phyloP scores from a whole-genome alignment of 2,888 invertebrate species.

The Tuberolachnus salignus region DNA sequence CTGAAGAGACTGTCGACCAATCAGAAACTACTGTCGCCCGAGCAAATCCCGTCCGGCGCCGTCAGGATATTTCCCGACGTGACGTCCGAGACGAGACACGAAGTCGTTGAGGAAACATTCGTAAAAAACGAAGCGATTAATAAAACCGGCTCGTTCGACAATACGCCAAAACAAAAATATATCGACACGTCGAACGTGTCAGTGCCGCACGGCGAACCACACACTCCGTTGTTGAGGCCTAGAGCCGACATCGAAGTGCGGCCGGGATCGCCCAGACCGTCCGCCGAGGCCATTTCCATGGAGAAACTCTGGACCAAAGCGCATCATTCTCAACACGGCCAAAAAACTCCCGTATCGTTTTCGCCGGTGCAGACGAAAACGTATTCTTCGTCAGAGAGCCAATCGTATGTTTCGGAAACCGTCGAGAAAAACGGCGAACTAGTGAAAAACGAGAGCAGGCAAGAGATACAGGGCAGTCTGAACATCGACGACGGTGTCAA shows the following conservation, averaged over 20 bases:
- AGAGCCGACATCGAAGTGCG: slow-evolving; percentile 62
- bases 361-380: slow-evolving; percentile 16
- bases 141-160: neutral
- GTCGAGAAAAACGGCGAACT: slow-evolving; percentile 24
- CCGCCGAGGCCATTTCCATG: slow-evolving; percentile 71
- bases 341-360: neutral
- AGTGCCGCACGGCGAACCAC: neutral
- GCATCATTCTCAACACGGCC: slow-evolving; percentile 8
- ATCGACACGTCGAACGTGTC: neutral
- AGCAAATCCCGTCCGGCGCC: slow-evolving; percentile 68
- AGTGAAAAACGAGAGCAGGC: slow-evolving; percentile 19
- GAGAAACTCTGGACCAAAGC: slow-evolving; percentile 70
- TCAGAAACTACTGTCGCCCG: slow-evolving; percentile 65
- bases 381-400: slow-evolving; percentile 33
- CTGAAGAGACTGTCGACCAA: slow-evolving; percentile 69
- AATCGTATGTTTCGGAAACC: slow-evolving; percentile 24
- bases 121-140: slow-evolving; percentile 36
- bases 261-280: slow-evolving; percentile 67
- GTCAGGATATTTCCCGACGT: slow-evolving; percentile 65
- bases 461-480: slow-evolving; percentile 29
- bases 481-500: slow-evolving; percentile 29
- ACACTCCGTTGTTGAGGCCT: slow-evolving; percentile 63
- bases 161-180: slow-evolving; percentile 26
- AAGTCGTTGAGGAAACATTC: slow-evolving; percentile 26
- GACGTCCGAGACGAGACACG: slow-evolving; percentile 43